Percentiles rank a stretch among this genome's conserved stretches.
phyloP scores from a whole-genome alignment of 2,888 invertebrate genomes.

The Rhyacophila evoluta region DNA sequence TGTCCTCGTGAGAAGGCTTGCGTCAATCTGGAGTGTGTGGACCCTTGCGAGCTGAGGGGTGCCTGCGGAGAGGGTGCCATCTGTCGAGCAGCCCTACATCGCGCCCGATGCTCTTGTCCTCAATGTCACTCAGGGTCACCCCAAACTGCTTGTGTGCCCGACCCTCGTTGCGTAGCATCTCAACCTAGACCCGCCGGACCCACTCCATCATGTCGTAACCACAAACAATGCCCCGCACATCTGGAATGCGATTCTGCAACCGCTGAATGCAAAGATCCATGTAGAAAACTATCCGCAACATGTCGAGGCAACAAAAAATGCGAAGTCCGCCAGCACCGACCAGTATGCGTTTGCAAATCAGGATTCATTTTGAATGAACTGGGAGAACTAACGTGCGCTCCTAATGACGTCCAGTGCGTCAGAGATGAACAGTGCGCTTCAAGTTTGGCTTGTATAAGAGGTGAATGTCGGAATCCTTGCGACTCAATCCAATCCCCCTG shows the following conservation, averaged over 20 bases:
- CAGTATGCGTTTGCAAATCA: constrained; percentile 89
- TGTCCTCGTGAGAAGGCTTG: constrained; percentile 94
- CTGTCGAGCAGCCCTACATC: constrained; percentile 86
- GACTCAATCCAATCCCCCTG: constrained; percentile 76
- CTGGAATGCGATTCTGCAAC: constrained; percentile 78
- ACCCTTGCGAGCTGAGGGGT: constrained; percentile 89
- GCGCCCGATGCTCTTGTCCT: constrained; percentile 88
- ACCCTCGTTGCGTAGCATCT: constrained; percentile 80
- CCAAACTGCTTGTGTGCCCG: constrained; percentile 81
- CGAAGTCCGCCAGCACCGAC: constrained; percentile 86
- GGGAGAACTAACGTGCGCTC: constrained; percentile 89
- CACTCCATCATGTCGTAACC: constrained; percentile 73
- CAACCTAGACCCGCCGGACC: constrained; percentile 71
- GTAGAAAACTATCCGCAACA: constrained; percentile 74
- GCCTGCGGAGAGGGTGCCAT: constrained; percentile 91
- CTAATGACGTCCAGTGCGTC: constrained; percentile 83
- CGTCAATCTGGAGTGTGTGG: constrained; percentile 89
- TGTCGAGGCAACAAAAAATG: constrained; percentile 89
- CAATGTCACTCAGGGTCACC: constrained; percentile 90
- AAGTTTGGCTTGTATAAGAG: constrained; percentile 85
- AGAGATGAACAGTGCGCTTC: constrained; percentile 87
- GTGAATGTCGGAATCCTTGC: constrained; percentile 90
- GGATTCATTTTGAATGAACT: constrained; percentile 89
- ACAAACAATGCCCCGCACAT: constrained; percentile 80
- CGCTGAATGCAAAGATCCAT: constrained; percentile 85